phyloP scores from a whole-genome alignment of 1,140 invertebrate genomes.

The Solenopsis fugax region DNA sequence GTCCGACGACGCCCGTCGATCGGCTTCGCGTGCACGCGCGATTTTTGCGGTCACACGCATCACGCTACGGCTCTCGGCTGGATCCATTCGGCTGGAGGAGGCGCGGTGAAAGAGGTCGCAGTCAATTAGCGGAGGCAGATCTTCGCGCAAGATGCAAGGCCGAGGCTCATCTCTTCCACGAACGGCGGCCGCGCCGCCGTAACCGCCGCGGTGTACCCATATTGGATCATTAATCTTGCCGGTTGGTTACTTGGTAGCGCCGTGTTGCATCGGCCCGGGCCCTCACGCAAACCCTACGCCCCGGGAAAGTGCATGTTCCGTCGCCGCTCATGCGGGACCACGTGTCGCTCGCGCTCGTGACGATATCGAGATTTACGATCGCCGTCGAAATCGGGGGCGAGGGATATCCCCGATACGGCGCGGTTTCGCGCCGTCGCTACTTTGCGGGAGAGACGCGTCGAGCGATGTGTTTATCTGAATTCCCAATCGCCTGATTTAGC shows the following conservation, averaged over 20 bases:
- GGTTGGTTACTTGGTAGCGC: slow-evolving; percentile 50
- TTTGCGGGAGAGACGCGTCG: background rate
- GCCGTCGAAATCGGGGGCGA: slow-evolving; percentile 23
- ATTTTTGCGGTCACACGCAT: slow-evolving; percentile 54
- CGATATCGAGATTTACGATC: slow-evolving; percentile 53
- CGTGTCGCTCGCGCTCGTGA: slow-evolving; percentile 19
- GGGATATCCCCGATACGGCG: background rate
- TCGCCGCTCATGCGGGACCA: slow-evolving; percentile 36
- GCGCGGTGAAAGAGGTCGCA: slow-evolving; percentile 57
- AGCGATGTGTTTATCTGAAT: slow-evolving; percentile 5
- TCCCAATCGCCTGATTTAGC: slow-evolving; percentile 4
- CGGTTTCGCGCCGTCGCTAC: background rate
- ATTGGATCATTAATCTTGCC: slow-evolving; percentile 69
- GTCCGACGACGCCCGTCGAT: background rate
- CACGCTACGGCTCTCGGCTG: slow-evolving; percentile 38
- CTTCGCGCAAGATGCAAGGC: slow-evolving; percentile 67
- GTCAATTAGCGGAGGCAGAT: slow-evolving; percentile 68
- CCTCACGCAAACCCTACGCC: slow-evolving; percentile 44
- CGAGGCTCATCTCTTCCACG: slow-evolving; percentile 58
- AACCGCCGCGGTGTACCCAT: slow-evolving; percentile 26
- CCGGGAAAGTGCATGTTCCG: slow-evolving; percentile 54
- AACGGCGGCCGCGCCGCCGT: slow-evolving; percentile 6
- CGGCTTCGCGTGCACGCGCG: slow-evolving; percentile 45
- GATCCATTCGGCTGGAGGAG: slow-evolving; percentile 21
- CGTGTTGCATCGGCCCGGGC: slow-evolving; percentile 20